Percentiles rank a stretch among this genome's conserved stretches.
Evolutionary conservation across 2,113 vertebrate species (phyloP).

Genomic region (Gavia stellata): DNA sequence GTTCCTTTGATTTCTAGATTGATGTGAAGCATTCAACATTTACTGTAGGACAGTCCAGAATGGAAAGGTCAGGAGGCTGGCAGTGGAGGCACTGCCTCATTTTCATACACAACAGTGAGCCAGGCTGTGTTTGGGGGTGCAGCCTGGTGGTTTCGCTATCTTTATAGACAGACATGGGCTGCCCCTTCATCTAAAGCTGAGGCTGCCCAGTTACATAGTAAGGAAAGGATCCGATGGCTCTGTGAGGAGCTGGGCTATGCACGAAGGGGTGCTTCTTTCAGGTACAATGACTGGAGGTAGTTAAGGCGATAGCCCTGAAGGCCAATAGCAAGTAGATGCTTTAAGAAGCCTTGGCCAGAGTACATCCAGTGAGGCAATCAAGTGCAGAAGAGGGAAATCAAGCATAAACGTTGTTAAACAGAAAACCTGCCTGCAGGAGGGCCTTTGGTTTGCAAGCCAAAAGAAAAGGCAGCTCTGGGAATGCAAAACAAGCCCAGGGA

Average conservation of each 20-base stretch:
- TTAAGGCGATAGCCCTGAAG: neutral
- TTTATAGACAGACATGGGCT: neutral
- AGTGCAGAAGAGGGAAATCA: neutral
- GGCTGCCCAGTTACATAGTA: neutral
- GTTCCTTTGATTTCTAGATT: neutral
- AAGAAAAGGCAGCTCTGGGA: neutral
- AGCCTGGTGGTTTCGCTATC: neutral
- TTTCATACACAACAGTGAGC: accelerated
- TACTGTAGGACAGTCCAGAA: neutral
- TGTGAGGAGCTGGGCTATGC: neutral
- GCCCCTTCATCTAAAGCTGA: neutral
- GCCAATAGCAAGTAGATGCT: neutral
- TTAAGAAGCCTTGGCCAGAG: neutral
- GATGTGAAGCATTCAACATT: neutral
- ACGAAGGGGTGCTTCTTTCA: neutral
- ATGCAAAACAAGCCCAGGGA: neutral
- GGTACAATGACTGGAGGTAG: neutral
- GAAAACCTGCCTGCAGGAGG: neutral
- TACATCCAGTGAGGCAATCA: neutral
- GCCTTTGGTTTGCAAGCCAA: neutral
- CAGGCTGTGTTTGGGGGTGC: neutral
- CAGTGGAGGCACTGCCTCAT: neutral
- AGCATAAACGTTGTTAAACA: neutral
- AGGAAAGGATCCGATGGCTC: neutral
- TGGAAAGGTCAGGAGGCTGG: neutral